phyloP scores from a whole-genome alignment of 30 jellyfish, hydroid and myxozoan species.

The Turritopsis rubra region DNA sequence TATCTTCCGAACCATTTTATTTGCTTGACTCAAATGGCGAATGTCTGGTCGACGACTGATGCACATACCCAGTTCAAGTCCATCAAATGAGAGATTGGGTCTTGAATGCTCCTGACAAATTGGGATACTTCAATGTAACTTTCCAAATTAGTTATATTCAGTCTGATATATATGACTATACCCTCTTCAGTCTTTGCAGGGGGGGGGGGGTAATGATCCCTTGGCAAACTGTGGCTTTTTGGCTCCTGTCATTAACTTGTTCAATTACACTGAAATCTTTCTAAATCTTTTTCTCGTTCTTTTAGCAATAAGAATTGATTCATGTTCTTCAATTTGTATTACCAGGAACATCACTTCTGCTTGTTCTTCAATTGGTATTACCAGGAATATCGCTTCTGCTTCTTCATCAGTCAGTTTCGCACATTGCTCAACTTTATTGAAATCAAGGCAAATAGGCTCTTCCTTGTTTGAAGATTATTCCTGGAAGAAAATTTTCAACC shows the following conservation, averaged over 20 bases:
- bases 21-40: neutral
- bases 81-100: slow-evolving; percentile 35
- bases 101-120: slow-evolving; percentile 19
- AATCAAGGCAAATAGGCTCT: slow-evolving; percentile 4
- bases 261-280: slow-evolving; percentile 3
- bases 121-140: neutral
- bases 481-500: too few relatives aligned
- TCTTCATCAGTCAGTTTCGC: slow-evolving; percentile 1
- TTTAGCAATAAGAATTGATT: neutral
- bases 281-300: neutral
- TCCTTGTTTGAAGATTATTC: neutral
- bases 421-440: neutral
- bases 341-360: neutral
- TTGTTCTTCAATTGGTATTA: too few relatives aligned
- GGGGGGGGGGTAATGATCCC: neutral
- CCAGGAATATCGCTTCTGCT: neutral
- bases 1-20: neutral
- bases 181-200: neutral
- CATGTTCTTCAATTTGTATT: neutral
- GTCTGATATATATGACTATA: neutral
- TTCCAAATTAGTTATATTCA: neutral
- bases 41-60: neutral
- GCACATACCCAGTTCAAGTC: slow-evolving; percentile 21
- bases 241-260: neutral
- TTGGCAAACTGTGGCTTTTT: neutral